Evolutionary conservation across 92 coral and sea anemone genomes (phyloP).

Genomic region (Heliopora coerulea): DNA sequence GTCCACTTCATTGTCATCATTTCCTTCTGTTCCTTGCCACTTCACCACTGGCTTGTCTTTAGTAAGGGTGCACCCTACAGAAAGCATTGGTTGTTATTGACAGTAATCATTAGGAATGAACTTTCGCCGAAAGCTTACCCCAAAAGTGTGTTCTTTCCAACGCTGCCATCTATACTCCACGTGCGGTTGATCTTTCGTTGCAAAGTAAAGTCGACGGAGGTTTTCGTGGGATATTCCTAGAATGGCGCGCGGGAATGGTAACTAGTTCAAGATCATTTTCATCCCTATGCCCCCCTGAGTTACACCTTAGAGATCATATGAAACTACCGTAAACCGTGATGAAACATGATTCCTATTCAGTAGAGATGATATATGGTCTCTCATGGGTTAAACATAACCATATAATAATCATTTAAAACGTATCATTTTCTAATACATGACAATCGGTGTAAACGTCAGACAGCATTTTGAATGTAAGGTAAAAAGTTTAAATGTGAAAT

Average conservation of each 20-base stretch:
- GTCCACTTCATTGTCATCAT: conserved; percentile 45
- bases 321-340: too few relatives aligned
- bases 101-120: not conserved
- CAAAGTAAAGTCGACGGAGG: not conserved
- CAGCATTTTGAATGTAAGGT: too few relatives aligned
- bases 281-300: too few relatives aligned
- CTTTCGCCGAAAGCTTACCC: conserved; percentile 53
- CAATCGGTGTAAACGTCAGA: too few relatives aligned
- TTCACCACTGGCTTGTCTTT: conserved; percentile 54
- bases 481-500: too few relatives aligned
- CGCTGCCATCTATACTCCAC: conserved; percentile 58
- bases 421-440: too few relatives aligned
- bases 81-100: not conserved
- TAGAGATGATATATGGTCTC: too few relatives aligned
- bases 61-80: conserved; percentile 64
- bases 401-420: too few relatives aligned
- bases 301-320: too few relatives aligned
- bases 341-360: too few relatives aligned
- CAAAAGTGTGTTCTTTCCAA: conserved; percentile 76
- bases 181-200: not conserved
- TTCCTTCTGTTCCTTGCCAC: conserved; percentile 58
- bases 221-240: not conserved
- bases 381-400: too few relatives aligned
- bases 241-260: not conserved
- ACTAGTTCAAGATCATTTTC: not conserved